Conservation (phyloP, 2,888 invertebrate species). For the Liodrosophila aerea region DNA sequence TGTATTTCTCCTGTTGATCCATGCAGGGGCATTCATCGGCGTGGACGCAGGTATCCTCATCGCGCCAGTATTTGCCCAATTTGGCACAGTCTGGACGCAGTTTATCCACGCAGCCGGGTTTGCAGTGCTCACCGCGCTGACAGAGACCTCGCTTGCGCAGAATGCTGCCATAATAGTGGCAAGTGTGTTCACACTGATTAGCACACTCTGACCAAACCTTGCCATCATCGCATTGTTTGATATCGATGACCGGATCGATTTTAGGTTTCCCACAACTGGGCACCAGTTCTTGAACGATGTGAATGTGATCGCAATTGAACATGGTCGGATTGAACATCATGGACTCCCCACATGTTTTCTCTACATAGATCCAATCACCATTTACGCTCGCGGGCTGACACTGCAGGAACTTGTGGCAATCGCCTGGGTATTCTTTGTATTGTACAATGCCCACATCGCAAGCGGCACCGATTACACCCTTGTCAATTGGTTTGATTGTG, state of each 20-base stretch:
- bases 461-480: conserved; percentile 63
- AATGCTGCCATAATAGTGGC: conserved; percentile 85
- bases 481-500: conserved; percentile 58
- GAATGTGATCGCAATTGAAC: conserved; percentile 87
- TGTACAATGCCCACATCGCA: conserved; percentile 83
- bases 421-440: conserved; percentile 85
- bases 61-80: conserved; percentile 86
- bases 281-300: conserved; percentile 84
- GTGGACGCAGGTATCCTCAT: conserved; percentile 88
- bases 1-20: conserved; percentile 85
- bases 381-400: conserved; percentile 84
- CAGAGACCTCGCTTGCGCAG: conserved; percentile 79
- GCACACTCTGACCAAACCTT: conserved; percentile 87
- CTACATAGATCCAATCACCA: conserved; percentile 83
- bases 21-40: conserved; percentile 90
- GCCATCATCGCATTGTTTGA: conserved; percentile 81
- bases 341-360: conserved; percentile 86
- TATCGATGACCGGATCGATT: conserved; percentile 31
- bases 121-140: conserved; percentile 75
- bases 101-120: conserved; percentile 80
- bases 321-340: conserved; percentile 87
- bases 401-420: conserved; percentile 88
- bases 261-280: conserved; percentile 84
- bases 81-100: conserved; percentile 83
- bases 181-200: conserved; percentile 88